These are phyloP conservation scores for Trachelipus rathkii DNA, from an alignment of 1,140 invertebrate species.

Conservation along the genomic window DNA sequence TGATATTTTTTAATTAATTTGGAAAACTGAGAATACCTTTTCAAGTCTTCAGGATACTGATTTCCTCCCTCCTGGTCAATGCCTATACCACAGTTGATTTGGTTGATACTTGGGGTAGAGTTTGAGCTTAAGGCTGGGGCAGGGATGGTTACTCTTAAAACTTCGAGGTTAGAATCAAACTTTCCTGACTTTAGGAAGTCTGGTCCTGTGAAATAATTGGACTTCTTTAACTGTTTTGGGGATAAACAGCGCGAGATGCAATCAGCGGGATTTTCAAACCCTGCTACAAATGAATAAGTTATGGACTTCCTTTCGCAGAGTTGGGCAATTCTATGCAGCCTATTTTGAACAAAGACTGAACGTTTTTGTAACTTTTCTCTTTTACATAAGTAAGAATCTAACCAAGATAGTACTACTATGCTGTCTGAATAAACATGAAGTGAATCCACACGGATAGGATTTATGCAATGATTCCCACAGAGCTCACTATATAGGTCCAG, in stretches of 20 bases:
- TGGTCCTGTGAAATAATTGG: not conserved
- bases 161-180: not conserved
- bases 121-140: not conserved
- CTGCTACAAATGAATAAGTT: not conserved
- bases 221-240: not conserved
- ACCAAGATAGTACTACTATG: constrained; percentile 2
- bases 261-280: not conserved
- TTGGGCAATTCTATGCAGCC: not conserved
- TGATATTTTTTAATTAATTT: not conserved
- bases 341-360: not conserved
- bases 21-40: not conserved
- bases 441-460: not conserved
- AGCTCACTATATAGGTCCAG: not conserved
- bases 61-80: not conserved
- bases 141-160: not conserved
- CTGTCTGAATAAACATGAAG: constrained; percentile 2
- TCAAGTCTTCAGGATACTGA: not conserved
- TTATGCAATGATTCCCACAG: not conserved
- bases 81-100: not conserved
- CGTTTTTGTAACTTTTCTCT: not conserved
- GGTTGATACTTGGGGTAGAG: not conserved
- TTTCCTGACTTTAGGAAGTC: not conserved
- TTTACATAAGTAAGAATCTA: not conserved
- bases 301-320: not conserved
- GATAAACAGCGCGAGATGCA: not conserved